These are phyloP conservation scores for Paedocypris micromegethes DNA, from an alignment of 2,797 vertebrate genomes.

Conservation along the genomic window DNA sequence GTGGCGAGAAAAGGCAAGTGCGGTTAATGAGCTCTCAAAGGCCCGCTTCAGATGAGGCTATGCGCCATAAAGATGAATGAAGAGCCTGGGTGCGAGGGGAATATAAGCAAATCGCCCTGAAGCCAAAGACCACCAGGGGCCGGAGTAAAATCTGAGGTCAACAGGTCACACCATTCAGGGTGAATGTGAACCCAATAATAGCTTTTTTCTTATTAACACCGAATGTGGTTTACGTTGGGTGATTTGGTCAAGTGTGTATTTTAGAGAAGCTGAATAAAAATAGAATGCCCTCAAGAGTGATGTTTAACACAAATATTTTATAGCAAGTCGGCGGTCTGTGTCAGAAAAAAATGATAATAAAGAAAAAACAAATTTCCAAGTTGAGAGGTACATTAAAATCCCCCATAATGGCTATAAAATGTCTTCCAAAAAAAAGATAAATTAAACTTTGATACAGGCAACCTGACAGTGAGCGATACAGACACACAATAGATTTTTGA, in stretches of 20 bases:
- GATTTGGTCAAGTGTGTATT: slow-evolving; percentile 5
- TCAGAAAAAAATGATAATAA: no score
- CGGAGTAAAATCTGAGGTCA: slow-evolving; percentile 9
- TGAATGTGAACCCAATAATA: not conserved
- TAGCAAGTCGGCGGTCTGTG: not conserved
- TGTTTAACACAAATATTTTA: not conserved
- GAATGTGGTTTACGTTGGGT: not conserved
- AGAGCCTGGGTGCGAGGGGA: slow-evolving; percentile 23
- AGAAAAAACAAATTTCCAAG: not conserved
- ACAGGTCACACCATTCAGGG: slow-evolving; percentile 7
- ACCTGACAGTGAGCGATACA: no score
- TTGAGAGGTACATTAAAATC: no score
- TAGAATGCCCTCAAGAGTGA: slow-evolving; percentile 1
- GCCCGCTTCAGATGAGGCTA: slow-evolving; percentile 22
- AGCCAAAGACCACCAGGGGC: not conserved
- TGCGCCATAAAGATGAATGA: slow-evolving; percentile 42
- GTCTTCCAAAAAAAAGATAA: no score
- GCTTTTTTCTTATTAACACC: not conserved
- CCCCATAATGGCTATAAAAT: no score
- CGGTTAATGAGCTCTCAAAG: slow-evolving; percentile 46
- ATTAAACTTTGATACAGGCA: no score
- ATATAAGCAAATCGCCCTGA: slow-evolving; percentile 37
- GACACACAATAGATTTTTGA: no score
- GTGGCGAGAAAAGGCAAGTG: slow-evolving; percentile 15
- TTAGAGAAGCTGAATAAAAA: not conserved